These are phyloP conservation scores for Lymantria monacha DNA, from an alignment of 2,888 invertebrate genomes.

Conservation along the genomic window DNA sequence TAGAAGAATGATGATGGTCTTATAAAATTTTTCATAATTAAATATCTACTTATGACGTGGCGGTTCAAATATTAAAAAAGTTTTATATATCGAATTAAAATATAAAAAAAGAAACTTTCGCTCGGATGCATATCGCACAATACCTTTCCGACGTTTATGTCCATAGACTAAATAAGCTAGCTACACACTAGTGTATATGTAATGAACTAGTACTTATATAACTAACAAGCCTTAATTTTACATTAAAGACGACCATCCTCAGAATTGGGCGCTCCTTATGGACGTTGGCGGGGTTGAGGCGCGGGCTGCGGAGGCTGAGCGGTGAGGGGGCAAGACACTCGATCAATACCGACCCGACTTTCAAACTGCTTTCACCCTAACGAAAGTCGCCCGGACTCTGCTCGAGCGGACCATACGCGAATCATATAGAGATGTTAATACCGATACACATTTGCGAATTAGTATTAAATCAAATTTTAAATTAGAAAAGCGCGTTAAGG, in stretches of 20 bases:
- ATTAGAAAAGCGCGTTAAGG: too few species aligned
- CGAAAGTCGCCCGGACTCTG: conserved; percentile 79
- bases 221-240: conserved; percentile 32
- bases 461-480: background rate
- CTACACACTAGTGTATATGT: background rate
- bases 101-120: too few species aligned
- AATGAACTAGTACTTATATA: background rate
- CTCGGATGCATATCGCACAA: background rate
- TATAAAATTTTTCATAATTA: too few species aligned
- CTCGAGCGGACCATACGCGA: conserved; percentile 56
- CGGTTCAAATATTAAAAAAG: too few species aligned
- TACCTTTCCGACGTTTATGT: too few species aligned
- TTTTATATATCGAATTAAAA: too few species aligned
- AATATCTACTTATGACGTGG: too few species aligned
- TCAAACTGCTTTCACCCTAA: conserved; percentile 83
- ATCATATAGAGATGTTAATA: conserved; percentile 48
- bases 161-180: background rate
- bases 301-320: conserved; percentile 41
- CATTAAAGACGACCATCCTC: conserved; percentile 60
- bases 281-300: conserved; percentile 34
- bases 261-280: conserved; percentile 72
- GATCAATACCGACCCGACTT: conserved; percentile 82
- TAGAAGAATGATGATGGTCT: too few species aligned
- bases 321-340: conserved; percentile 73
- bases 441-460: conserved; percentile 10